phyloP scores from a whole-genome alignment of 2,888 invertebrate genomes.

The Dysmachus trigonus region DNA sequence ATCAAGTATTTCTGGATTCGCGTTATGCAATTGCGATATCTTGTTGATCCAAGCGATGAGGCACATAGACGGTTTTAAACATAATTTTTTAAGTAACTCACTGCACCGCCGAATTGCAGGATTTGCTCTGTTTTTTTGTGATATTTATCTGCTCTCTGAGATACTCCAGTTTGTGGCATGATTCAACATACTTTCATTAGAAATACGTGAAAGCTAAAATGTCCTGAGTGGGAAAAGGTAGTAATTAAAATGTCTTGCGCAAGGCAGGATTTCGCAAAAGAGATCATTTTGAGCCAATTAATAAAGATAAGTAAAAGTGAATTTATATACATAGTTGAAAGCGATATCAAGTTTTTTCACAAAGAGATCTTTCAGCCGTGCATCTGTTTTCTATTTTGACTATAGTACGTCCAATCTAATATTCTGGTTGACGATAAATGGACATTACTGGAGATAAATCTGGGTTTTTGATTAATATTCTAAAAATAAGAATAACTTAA shows the following conservation, averaged over 20 bases:
- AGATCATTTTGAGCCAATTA: neutral
- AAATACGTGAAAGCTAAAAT: neutral
- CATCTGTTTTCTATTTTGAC: neutral
- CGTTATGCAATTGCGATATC: neutral
- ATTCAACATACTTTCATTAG: neutral
- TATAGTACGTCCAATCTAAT: neutral
- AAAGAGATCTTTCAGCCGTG: neutral
- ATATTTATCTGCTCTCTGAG: neutral
- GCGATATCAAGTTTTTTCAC: neutral
- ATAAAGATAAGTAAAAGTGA: neutral
- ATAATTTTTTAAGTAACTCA: neutral
- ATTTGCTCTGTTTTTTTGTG: neutral
- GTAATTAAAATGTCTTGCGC: neutral
- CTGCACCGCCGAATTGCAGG: neutral
- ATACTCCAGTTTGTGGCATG: neutral
- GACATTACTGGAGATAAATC: too few species aligned
- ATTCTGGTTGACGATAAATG: too few species aligned
- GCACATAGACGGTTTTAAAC: neutral
- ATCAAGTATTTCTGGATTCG: slow-evolving; percentile 6
- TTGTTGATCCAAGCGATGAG: neutral
- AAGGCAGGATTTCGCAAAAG: neutral
- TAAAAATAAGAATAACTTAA: too few species aligned
- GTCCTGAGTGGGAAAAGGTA: neutral
- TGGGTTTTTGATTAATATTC: too few species aligned
- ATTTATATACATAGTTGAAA: neutral